These are phyloP conservation scores for Agrenia bidenticulata DNA, from an alignment of 2,888 invertebrate genomes.

Conservation along the genomic window DNA sequence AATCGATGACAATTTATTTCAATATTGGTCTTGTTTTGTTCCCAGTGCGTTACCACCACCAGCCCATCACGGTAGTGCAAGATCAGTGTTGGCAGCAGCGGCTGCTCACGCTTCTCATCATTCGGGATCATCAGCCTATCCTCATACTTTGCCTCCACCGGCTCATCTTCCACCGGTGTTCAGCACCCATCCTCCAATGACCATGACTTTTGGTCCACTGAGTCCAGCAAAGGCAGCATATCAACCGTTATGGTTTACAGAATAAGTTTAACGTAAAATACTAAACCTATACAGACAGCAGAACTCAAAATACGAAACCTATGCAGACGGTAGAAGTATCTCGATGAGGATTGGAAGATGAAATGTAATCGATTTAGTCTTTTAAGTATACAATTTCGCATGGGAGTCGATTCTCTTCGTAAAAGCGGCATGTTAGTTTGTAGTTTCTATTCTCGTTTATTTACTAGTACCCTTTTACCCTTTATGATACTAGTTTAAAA, in stretches of 20 bases:
- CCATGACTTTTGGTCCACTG: constrained; percentile 66
- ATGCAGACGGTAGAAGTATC: too few relatives aligned
- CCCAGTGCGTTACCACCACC: constrained; percentile 72
- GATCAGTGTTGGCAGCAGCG: constrained; percentile 62
- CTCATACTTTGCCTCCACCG: constrained; percentile 68
- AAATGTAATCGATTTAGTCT: too few relatives aligned
- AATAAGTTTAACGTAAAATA: constrained; percentile 61
- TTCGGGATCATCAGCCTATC: constrained; percentile 69
- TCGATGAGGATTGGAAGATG: too few relatives aligned
- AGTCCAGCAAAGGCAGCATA: constrained; percentile 71
- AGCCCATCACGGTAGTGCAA: constrained; percentile 77
- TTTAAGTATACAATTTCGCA: too few relatives aligned
- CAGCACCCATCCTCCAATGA: constrained; percentile 66
- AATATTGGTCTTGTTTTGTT: not conserved
- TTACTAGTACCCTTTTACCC: too few relatives aligned
- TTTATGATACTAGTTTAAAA: too few relatives aligned
- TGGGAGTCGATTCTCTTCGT: too few relatives aligned
- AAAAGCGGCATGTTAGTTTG: too few relatives aligned
- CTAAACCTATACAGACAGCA: too few relatives aligned
- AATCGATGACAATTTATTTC: not conserved
- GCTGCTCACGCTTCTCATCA: constrained; percentile 55
- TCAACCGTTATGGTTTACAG: constrained; percentile 74
- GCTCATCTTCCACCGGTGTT: constrained; percentile 59
- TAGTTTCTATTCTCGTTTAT: too few relatives aligned
- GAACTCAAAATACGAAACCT: too few relatives aligned